Evolutionary conservation across 2,888 invertebrate species (phyloP), one percentile per base, ranked within the genome.

Genomic region (Clunio marinus): DNA sequence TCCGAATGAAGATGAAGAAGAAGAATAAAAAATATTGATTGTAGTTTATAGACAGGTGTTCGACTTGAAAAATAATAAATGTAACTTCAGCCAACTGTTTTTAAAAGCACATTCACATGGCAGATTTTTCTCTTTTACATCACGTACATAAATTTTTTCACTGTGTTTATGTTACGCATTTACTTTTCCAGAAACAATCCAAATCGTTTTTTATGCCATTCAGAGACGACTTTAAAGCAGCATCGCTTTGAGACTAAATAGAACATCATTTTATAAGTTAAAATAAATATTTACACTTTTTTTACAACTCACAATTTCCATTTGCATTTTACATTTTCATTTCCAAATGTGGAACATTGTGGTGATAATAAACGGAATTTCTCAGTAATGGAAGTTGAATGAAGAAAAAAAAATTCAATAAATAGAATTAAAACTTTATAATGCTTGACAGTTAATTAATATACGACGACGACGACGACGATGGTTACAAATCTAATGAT

Each of bases 41-140:
- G 60, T 60, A 60, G 20, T 37, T 41, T 60, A 60, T 60, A 20
- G 60, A 60, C 60, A 60, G 60, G 60, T 60, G 60, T 60, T 60
- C 60, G 60, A 60, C 60, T 27, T 32, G 17, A 60, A 35, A 32
- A 32, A 60, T 35, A 60, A 35, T n/a, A n/a, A n/a, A n/a, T n/a
- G n/a, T n/a, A 35, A 60, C 60, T 60, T 60, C 35, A 20, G 60
- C 32, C n/a, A 17, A 8, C 17, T n/a, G n/a, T n/a, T 60, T 60
- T 60, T 35, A 60, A 17, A 57, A 57, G 27, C 25, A 27, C 25
- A 27, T 57, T 25, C 58, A 13, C 58, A 58, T 58, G 58, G 58
- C 27, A 58, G 58, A 51, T 58, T 27, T 13, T 28, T 41, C 41
- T 41, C 20, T 8, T 51, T 51, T 20, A 17, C 22, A 4, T 51